Percentiles rank a stretch among this genome's conserved stretches.
These are phyloP conservation scores for Endomychus coccineus DNA, from an alignment of 2,888 invertebrate genomes.

Conservation along the genomic window DNA sequence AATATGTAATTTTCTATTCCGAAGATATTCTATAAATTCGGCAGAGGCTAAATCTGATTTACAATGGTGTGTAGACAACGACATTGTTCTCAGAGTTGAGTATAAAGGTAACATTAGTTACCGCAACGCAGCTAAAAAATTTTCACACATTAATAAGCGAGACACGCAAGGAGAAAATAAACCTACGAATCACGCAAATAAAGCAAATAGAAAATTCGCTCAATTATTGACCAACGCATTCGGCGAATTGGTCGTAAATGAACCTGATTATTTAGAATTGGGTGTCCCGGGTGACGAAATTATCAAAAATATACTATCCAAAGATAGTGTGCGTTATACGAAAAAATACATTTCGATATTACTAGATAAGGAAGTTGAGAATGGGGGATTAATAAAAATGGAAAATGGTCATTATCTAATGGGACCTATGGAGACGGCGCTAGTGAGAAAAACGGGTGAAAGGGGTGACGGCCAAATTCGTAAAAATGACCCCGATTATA, in stretches of 20 bases:
- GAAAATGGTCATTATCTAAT: conserved; percentile 62
- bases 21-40: conserved; percentile 63
- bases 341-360: conserved; percentile 58
- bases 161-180: too few relatives aligned
- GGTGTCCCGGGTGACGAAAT: conserved; percentile 65
- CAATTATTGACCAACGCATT: conserved; percentile 60
- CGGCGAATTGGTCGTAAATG: conserved; percentile 62
- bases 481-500: conserved; percentile 6
- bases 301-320: conserved; percentile 56
- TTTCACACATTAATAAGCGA: conserved; percentile 48
- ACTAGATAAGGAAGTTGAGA: conserved; percentile 61
- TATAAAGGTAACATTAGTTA: conserved; percentile 83
- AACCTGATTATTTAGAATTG: conserved; percentile 63
- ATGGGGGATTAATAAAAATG: conserved; percentile 59
- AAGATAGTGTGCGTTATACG: conserved; percentile 56
- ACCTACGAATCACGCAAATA: conserved; percentile 19
- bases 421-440: conserved; percentile 46
- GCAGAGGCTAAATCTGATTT: conserved; percentile 64
- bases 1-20: conserved; percentile 73
- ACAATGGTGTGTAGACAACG: conserved; percentile 65
- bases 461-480: conserved; percentile 1
- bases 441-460: conserved; percentile 23
- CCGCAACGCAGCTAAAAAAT: conserved; percentile 66
- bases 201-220: conserved; percentile 37
- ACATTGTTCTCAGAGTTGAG: conserved; percentile 72